These are phyloP conservation scores for Netelia melanura DNA, from an alignment of 2,888 invertebrate genomes.

Conservation along the genomic window DNA sequence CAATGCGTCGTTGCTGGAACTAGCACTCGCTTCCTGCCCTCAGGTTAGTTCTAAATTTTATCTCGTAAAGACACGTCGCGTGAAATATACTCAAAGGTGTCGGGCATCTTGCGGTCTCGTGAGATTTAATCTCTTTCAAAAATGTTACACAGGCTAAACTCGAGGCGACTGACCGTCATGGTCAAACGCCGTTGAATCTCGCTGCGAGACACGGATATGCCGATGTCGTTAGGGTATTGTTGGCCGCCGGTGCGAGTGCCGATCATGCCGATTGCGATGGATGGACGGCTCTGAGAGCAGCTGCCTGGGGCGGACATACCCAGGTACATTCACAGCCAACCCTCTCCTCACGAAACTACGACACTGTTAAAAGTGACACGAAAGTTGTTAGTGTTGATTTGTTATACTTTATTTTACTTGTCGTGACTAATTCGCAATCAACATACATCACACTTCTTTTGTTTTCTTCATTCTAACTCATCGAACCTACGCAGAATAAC, in stretches of 20 bases:
- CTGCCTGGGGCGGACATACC: conserved; percentile 98
- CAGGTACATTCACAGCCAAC: conserved; percentile 86
- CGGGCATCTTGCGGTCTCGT: neutral
- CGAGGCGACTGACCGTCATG: conserved; percentile 90
- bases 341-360: conserved; percentile 72
- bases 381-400: conserved; percentile 75
- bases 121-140: conserved; percentile 6
- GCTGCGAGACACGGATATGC: conserved; percentile 93
- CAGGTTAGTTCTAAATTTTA: conserved; percentile 78
- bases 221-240: conserved; percentile 89
- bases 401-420: conserved; percentile 69
- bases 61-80: too few species aligned
- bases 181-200: conserved; percentile 94
- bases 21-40: conserved; percentile 88
- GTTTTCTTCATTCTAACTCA: conserved; percentile 55
- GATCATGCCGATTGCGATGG: conserved; percentile 94
- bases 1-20: conserved; percentile 89
- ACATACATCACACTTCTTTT: conserved; percentile 23
- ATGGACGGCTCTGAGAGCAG: conserved; percentile 96
- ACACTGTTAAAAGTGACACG: conserved; percentile 73
- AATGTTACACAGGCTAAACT: conserved; percentile 83
- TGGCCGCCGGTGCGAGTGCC: conserved; percentile 89
- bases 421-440: conserved; percentile 70
- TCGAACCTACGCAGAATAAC: conserved; percentile 1
- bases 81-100: neutral